Base-by-base conservation (phyloP, 2,888 invertebrate species). In the Noctua comes region DNA sequence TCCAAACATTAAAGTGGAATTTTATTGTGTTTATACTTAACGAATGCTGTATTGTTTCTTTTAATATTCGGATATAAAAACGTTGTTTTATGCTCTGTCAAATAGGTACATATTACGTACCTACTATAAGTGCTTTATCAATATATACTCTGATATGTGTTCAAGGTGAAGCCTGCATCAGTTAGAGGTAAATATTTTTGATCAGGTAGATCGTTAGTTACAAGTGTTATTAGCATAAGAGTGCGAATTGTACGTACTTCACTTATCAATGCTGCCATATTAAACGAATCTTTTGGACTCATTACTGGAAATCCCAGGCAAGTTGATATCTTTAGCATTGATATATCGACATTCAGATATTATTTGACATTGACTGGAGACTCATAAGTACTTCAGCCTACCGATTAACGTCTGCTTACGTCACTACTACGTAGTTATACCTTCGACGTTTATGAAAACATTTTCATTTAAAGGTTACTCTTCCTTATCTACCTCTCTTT, bases 121-220 rank as follows among this genome's bases (percentile, higher is more conserved):
- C 18, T 48, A 62, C 16, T 27, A n/a, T 74, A 73, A 65, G 48
- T 51, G 3, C 18, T 75, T 10, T 64, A 31, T 79, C 71, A 83
- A 73, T 75, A 83, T 75, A 83, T 54, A 48, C 27, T 73, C 8
- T n/a, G 43, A 24, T 64, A 62, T 48, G 46, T 68, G 43, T 59
- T n/a, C 57, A 86, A 84, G 83, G 59, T 73, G 40, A 59, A 11
- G 24, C 5, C 21, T 54, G 24, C 46, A 36, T 36, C 31, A 65
- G 48, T 62, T 36, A 64, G 40, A 73, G 70, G 84, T 86, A 75
- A 84, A 84, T 86, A 86, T 84, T 75, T 82, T 79, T 64, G 18
- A 27, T 65, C 46, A 24, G 46, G 36, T 8, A 40, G n/a, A 72
- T 43, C 65, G 24, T 74, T 73, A 16, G 46, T 18, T 62, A 71